Evolutionary conservation across 2,113 vertebrate genomes (phyloP).

Genomic region (Natator depressus): DNA sequence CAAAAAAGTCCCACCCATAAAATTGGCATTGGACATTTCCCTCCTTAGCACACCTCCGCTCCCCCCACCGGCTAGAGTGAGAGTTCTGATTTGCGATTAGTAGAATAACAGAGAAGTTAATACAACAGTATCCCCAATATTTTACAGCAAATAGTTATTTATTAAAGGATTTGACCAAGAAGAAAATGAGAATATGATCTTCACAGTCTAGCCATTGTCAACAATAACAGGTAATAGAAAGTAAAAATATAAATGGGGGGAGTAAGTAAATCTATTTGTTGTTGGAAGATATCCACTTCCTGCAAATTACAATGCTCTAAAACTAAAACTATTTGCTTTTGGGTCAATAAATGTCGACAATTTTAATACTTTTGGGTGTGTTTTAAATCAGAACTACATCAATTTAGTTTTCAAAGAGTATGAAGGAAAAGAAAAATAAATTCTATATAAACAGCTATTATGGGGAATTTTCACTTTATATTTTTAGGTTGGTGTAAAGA

Average conservation of each 20-base stretch:
- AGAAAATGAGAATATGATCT: constrained; percentile 13
- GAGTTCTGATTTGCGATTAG: constrained; percentile 10
- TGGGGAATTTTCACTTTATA: not conserved
- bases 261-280: not conserved
- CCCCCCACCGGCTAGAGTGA: not conserved
- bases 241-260: not conserved
- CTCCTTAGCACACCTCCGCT: constrained; percentile 29
- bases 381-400: constrained; percentile 35
- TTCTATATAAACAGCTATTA: not conserved
- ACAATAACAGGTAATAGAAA: not conserved
- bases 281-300: not conserved
- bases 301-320: not conserved
- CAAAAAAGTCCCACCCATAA: constrained; percentile 71
- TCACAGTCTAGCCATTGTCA: constrained; percentile 4
- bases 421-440: constrained; percentile 22
- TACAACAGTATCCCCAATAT: not conserved
- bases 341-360: constrained; percentile 7
- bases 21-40: constrained; percentile 39
- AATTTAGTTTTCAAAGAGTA: constrained; percentile 11
- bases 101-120: not conserved
- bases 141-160: not conserved
- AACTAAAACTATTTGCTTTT: constrained; percentile 2
- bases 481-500: not conserved
- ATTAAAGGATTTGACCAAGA: not conserved
- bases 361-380: constrained; percentile 30